Conservation (phyloP, 1,140 invertebrate species). For the Drosophila malerkotliana region DNA sequence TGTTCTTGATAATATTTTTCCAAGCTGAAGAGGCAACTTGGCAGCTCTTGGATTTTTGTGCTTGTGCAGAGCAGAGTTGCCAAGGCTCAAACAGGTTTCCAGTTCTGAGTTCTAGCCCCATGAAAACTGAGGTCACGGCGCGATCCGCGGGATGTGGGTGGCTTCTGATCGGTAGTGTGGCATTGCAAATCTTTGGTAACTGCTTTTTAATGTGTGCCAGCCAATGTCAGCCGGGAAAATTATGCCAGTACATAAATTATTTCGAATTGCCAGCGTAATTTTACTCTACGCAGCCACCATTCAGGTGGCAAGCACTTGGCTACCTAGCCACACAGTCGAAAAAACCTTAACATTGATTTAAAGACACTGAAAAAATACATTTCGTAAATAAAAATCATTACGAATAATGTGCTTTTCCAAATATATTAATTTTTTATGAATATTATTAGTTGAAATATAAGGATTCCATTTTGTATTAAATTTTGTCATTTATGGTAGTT, state of each 20-base stretch:
- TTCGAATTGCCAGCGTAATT: conserved; percentile 47
- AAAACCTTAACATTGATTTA: background rate
- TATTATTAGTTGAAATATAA: no score
- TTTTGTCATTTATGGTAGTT: background rate
- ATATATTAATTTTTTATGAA: background rate
- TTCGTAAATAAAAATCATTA: background rate
- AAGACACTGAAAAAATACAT: background rate
- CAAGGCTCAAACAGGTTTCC: conserved; percentile 51
- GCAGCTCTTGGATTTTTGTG: conserved; percentile 21
- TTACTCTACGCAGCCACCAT: background rate
- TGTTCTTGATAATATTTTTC: conserved; percentile 45
- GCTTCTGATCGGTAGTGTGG: conserved; percentile 2
- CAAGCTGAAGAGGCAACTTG: conserved; percentile 37
- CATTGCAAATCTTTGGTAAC: conserved; percentile 27
- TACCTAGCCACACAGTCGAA: background rate
- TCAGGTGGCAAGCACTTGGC: conserved; percentile 10
- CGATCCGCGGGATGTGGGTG: conserved; percentile 3
- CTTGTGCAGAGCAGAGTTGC: conserved; percentile 14
- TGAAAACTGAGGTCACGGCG: conserved; percentile 24
- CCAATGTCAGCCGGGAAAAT: conserved; percentile 49
- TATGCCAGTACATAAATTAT: conserved; percentile 51
- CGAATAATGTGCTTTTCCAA: background rate
- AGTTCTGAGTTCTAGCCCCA: conserved; percentile 34
- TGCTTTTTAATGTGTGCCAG: conserved; percentile 46
- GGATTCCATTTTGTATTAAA: no score